Conservation (phyloP, 2,888 invertebrate genomes). For the Eristalis tenax region DNA sequence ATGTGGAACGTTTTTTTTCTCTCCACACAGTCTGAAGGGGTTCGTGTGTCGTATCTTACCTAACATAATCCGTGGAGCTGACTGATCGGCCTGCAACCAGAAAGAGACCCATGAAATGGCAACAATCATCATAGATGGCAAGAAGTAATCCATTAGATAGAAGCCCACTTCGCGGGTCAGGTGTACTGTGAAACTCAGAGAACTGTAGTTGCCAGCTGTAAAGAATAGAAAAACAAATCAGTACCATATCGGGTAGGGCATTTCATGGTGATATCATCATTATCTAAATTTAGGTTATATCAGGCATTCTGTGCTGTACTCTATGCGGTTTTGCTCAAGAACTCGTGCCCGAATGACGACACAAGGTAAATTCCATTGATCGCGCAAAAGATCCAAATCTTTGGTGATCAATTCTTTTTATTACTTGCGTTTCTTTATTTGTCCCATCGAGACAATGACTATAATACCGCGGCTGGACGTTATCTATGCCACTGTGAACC, state of each 20-base stretch:
- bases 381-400: constrained; percentile 33
- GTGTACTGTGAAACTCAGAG: constrained; percentile 89
- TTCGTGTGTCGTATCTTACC: constrained; percentile 82
- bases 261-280: neutral
- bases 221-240: constrained; percentile 70
- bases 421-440: constrained; percentile 15
- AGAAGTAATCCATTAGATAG: constrained; percentile 93
- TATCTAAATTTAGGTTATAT: constrained; percentile 16
- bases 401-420: constrained; percentile 38
- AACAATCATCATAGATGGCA: constrained; percentile 93
- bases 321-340: neutral
- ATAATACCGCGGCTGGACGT: constrained; percentile 12
- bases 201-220: constrained; percentile 91
- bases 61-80: constrained; percentile 90
- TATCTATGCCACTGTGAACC: constrained; percentile 25
- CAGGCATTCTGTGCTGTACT: neutral
- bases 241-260: neutral
- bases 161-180: constrained; percentile 91
- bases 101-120: constrained; percentile 94
- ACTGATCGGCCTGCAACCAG: constrained; percentile 93
- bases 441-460: constrained; percentile 8
- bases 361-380: constrained; percentile 5
- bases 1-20: constrained; percentile 2
- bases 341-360: constrained; percentile 23
- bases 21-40: neutral